Base-by-base conservation (phyloP, 2,888 invertebrate genomes). In the Polydrusus tereticollis region DNA sequence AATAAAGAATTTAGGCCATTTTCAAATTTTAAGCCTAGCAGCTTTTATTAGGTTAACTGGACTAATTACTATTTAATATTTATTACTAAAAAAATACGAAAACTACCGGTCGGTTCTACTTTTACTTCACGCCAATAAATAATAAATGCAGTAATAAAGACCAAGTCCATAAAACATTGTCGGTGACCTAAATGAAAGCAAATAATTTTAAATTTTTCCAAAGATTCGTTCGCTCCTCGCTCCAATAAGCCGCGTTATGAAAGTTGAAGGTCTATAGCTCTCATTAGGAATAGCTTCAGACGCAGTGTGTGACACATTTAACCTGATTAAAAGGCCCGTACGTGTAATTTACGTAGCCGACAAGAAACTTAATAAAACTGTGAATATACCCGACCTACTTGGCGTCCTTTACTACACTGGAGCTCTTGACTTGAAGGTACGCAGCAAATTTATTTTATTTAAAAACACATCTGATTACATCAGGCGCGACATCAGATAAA, bases 351-450 rank as follows among this genome's bases (percentile, higher is more conserved):
- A 52, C 50, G 8, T n/a, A 26, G 50, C 50, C 5, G 26, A 45
- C 20, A 47, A 52, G 52, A 52, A 52, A 52, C 21, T 52, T 26
- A 52, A 52, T 29, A 26, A 29, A 52, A 52, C 16, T 29, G 23
- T 26, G 26, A 52, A 52, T 52, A 26, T n/a, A n/a, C n/a, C 26
- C 16, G 52, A 52, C 52, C 52, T 52, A 52, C 52, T 52, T 52
- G 52, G 52, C 52, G 16, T 52, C 52, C 16, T 52, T 52, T 29
- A 52, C 52, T 16, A 8, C 26, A 16, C 29, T 21, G 16, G 29
- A 14, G 29, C 14, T 6, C 14, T 52, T 29, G 29, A 52, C 29
- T 20, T 52, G 26, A 20, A 52, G 52, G 29, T 52, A 29, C 29
- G 52, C 52, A 52, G 52, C 29, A 52, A 29, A 52, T 29, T 52